Evolutionary conservation across 1,140 invertebrate genomes (phyloP).

Genomic region (Cyclargus thomasi): DNA sequence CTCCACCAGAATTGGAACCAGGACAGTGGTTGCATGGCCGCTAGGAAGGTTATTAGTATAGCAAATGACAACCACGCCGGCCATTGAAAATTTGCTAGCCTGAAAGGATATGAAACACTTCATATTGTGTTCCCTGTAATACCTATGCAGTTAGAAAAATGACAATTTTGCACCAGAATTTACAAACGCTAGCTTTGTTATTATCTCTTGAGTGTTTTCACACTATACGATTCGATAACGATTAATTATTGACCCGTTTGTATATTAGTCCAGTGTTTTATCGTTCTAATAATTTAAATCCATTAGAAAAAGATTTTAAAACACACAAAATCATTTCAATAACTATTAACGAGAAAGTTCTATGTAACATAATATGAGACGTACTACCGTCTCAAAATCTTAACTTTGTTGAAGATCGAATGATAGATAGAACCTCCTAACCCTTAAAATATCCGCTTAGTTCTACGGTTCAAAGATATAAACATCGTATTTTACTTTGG

Average conservation of each 20-base stretch:
- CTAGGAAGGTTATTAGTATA: conserved; percentile 63
- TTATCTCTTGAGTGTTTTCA: no score
- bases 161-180: no score
- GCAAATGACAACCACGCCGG: conserved; percentile 72
- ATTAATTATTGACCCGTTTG: no score
- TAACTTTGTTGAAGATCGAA: background rate
- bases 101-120: conserved; percentile 39
- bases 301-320: background rate
- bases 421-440: background rate
- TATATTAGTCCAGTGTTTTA: no score
- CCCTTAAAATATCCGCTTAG: background rate
- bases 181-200: no score
- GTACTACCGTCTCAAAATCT: background rate
- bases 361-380: background rate
- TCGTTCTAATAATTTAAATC: no score
- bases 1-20: conserved; percentile 81
- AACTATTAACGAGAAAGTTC: background rate
- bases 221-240: no score
- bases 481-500: background rate
- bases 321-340: background rate
- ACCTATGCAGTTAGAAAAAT: no score
- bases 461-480: background rate
- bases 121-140: no score
- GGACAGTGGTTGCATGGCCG: conserved; percentile 77
- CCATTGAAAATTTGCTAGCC: conserved; percentile 66